Evolutionary conservation across 2,888 invertebrate genomes (phyloP).

Genomic region (Tipula lateralis): DNA sequence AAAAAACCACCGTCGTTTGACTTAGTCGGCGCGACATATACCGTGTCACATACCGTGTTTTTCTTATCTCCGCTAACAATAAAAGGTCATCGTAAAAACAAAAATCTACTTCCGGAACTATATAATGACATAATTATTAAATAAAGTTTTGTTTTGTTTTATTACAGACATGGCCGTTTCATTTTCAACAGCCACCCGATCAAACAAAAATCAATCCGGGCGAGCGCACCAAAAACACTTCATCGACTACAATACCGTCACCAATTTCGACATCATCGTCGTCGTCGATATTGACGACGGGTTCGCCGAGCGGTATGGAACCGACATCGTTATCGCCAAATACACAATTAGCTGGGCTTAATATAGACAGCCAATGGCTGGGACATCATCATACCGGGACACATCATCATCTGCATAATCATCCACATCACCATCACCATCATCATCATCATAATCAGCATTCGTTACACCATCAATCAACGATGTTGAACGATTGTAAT

Average conservation of each 20-base stretch:
- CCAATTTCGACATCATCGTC: background rate
- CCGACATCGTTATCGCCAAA: background rate
- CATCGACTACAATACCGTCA: background rate
- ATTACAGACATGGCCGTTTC: constrained; percentile 74
- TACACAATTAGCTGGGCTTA: background rate
- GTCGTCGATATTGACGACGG: background rate
- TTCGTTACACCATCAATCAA: background rate
- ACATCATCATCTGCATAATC: background rate
- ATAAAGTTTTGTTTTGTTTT: background rate
- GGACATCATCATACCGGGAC: background rate
- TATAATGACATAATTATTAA: background rate
- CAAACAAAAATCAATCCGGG: background rate
- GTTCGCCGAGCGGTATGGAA: background rate
- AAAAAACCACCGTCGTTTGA: background rate
- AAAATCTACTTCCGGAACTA: background rate
- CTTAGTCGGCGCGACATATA: background rate
- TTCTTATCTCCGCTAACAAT: background rate
- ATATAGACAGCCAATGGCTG: constrained; percentile 26
- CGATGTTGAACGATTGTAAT: constrained; percentile 19
- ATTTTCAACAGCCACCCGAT: constrained; percentile 56
- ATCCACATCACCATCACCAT: background rate
- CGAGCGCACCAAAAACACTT: background rate
- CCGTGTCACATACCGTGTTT: background rate
- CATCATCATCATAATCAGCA: background rate
- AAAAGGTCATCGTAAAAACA: background rate